A percentile compares a stretch with the other conserved stretches of the same genome.
Evolutionary conservation across 2,797 vertebrate genomes (phyloP).

Genomic region (Sciurus carolinensis): DNA sequence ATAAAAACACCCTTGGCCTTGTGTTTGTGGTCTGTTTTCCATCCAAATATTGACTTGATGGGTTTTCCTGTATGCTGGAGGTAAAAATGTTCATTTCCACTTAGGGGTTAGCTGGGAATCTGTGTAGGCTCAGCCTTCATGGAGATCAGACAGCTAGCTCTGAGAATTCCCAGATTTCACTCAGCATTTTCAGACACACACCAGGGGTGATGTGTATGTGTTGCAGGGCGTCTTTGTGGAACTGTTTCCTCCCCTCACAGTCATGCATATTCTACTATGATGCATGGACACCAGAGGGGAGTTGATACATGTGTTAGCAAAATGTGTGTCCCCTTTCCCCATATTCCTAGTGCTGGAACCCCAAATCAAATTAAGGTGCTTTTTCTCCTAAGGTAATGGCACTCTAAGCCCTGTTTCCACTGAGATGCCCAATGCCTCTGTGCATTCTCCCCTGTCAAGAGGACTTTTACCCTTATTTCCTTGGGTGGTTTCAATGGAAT

Average conservation of each 20-base stretch:
- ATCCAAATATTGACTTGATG: conserved; percentile 15
- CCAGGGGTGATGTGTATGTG: background rate
- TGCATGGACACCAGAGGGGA: background rate
- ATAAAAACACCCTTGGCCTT: conserved; percentile 64
- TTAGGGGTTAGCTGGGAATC: conserved; percentile 64
- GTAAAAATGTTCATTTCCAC: background rate
- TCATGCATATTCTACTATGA: background rate
- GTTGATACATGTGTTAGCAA: background rate
- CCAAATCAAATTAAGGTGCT: background rate
- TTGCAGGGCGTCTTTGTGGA: background rate
- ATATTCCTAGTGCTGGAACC: background rate
- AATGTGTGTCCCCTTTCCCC: background rate
- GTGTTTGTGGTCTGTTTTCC: conserved; percentile 55
- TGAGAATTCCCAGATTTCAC: background rate
- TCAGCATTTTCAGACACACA: background rate
- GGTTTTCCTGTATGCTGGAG: conserved; percentile 64
- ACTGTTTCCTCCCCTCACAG: background rate
- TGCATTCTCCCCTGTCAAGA: background rate
- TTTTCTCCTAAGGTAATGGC: background rate
- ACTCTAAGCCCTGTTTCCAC: background rate
- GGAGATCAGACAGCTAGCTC: background rate
- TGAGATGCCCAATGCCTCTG: background rate
- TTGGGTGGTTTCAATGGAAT: background rate
- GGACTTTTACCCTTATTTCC: background rate
- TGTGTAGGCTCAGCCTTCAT: background rate